Evolutionary conservation across 2,113 vertebrate genomes (phyloP).

Genomic region (Hyperopisus bebe): DNA sequence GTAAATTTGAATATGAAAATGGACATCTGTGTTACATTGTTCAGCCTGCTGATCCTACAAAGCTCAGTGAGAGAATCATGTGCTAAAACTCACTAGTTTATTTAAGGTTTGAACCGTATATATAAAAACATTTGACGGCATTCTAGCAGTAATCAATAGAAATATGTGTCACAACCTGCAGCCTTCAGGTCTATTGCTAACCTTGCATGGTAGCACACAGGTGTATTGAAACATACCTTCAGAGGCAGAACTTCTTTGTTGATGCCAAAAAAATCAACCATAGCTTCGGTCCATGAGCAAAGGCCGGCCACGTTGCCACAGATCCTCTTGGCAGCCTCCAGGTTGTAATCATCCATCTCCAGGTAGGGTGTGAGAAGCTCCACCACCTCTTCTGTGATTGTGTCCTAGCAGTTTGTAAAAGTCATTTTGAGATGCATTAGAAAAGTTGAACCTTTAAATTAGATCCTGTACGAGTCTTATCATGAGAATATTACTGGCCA

Average conservation of each 20-base stretch:
- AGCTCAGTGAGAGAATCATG: too few species aligned
- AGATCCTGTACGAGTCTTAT: background rate
- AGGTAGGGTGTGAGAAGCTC: conserved; percentile 72
- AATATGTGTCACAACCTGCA: background rate
- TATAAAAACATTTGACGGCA: too few species aligned
- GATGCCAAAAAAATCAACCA: conserved; percentile 74
- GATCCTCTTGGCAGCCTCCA: conserved; percentile 72
- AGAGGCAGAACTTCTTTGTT: conserved; percentile 81
- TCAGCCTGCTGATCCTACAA: too few species aligned
- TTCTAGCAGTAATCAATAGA: too few species aligned
- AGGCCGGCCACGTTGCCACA: conserved; percentile 78
- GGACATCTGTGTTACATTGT: too few species aligned
- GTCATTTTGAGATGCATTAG: background rate
- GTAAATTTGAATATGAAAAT: too few species aligned
- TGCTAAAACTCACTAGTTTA: too few species aligned
- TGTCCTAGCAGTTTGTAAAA: conserved; percentile 53
- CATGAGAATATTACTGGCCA: background rate
- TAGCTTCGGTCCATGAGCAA: conserved; percentile 77
- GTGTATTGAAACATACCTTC: conserved; percentile 55
- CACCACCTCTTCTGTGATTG: conserved; percentile 73
- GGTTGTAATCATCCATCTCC: conserved; percentile 74
- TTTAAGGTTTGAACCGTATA: too few species aligned
- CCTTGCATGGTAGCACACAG: background rate
- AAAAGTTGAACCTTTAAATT: background rate
- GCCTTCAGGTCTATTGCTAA: background rate